Evolutionary conservation across 1,140 invertebrate genomes (phyloP), one percentile per base, ranked within the genome.

Genomic region (Pygmarrhopalites habei): DNA sequence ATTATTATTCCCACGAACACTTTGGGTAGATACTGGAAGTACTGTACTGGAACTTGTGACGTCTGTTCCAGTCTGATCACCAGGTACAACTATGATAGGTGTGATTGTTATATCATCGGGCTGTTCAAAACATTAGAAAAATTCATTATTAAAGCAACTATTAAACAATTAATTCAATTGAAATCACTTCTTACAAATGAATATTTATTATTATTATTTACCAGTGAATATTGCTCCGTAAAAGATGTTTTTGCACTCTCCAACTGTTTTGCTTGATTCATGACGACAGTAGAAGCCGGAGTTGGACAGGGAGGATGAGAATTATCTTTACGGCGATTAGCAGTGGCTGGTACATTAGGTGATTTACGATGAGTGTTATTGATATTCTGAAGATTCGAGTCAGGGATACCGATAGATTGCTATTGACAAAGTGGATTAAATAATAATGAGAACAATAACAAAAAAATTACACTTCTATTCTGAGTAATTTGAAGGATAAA

Each of bases 21-120:
- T 35, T 35, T 35, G 5, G 5, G 5, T 35, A 7, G 32, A 35
- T 47, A 47, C n/a, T 47, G 44, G 44, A 25, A 47, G 44, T 21
- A n/a, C 5, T 10, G 12, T 30, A 17, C 3, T 7, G 49, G 26
- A 5, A 30, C 26, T 41, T 5, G 3, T 56, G 10, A 7, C 4
- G 5, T 15, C 28, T n/a, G n/a, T n/a, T 56, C 29, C 32, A 39
- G 12, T 10, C n/a, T n/a, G n/a, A n/a, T n/a, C n/a, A 4, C 4
- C 55, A 30, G 35, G n/a, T 15, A 30, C 5, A 60, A 21, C 23
- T 12, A 59, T 29, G 28, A 70, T 70, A 2, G 69, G 69, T 19
- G 69, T 70, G 17, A 70, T 70, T 7, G 69, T 70, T 21, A 70
- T 70, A 46, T 70, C 69, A 51, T 70, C 69, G n/a, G 69, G 69